These are phyloP conservation scores for Collichthys lucidus DNA, from an alignment of 2,113 vertebrate genomes.

Conservation along the genomic window DNA sequence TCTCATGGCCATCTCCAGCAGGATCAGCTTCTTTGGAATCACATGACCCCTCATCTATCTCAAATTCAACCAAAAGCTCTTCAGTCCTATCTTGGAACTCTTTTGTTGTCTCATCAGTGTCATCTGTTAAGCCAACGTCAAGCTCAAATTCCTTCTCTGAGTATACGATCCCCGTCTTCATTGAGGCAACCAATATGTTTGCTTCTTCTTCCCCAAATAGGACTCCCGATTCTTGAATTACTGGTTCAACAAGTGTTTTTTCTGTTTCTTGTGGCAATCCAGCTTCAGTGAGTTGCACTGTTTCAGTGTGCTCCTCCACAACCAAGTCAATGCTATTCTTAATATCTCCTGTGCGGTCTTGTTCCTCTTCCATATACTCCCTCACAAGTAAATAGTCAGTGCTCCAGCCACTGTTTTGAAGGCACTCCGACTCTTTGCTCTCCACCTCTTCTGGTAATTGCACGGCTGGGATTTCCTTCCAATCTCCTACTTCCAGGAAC, in stretches of 20 bases:
- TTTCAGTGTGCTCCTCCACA: constrained; percentile 4
- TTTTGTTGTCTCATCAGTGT: neutral
- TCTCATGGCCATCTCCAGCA: neutral
- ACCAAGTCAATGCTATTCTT: constrained; percentile 5
- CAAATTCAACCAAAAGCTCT: constrained; percentile 22
- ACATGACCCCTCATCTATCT: neutral
- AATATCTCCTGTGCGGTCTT: constrained; percentile 9
- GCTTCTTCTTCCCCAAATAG: constrained; percentile 10
- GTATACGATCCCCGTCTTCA: constrained; percentile 24
- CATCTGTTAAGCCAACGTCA: neutral
- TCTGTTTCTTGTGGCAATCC: constrained; percentile 18
- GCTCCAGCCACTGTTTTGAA: constrained; percentile 39
- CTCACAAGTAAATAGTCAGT: constrained; percentile 25
- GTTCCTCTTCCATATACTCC: constrained; percentile 40
- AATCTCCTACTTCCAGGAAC: constrained; percentile 64
- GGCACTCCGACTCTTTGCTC: constrained; percentile 30
- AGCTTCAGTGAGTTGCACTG: neutral
- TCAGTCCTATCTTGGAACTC: constrained; percentile 18
- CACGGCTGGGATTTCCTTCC: constrained; percentile 40
- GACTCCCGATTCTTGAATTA: constrained; percentile 20
- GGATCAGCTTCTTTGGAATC: constrained; percentile 6
- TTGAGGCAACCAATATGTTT: neutral
- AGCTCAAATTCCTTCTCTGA: constrained; percentile 23
- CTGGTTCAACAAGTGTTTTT: neutral
- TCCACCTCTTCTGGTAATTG: constrained; percentile 74